A percentile compares a stretch with the other conserved stretches of the same genome.
These are phyloP conservation scores for Blera fallax DNA, from an alignment of 2,888 invertebrate genomes.

Conservation along the genomic window DNA sequence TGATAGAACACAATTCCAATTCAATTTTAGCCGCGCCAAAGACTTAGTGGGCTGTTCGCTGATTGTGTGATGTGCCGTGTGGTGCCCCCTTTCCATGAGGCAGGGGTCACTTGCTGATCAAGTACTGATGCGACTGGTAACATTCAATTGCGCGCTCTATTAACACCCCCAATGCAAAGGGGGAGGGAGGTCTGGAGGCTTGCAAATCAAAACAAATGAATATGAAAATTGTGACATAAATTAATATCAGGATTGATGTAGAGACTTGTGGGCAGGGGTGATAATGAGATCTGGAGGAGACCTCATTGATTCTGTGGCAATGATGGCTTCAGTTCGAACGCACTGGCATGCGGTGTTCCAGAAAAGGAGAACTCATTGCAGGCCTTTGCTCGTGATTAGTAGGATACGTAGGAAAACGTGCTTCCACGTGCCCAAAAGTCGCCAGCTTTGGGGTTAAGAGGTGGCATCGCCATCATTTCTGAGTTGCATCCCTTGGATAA, in stretches of 20 bases:
- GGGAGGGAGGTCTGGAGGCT: not conserved
- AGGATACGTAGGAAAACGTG: too few species aligned
- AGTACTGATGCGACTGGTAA: not conserved
- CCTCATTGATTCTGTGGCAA: not conserved
- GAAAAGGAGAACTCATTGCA: too few species aligned
- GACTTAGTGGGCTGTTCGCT: not conserved
- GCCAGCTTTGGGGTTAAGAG: too few species aligned
- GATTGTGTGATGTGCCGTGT: conserved; percentile 11
- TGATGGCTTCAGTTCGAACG: not conserved
- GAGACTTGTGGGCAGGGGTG: not conserved
- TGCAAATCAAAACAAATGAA: not conserved
- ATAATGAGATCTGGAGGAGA: not conserved
- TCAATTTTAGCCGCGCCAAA: conserved; percentile 16
- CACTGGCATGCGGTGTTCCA: not conserved
- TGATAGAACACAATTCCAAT: conserved; percentile 5
- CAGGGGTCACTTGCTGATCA: not conserved
- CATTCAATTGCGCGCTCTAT: not conserved
- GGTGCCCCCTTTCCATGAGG: not conserved
- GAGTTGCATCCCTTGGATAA: too few species aligned
- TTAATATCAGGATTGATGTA: not conserved
- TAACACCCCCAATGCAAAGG: not conserved
- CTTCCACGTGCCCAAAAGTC: too few species aligned
- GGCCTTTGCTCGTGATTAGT: too few species aligned
- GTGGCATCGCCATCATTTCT: too few species aligned
- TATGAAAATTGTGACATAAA: not conserved